These are phyloP conservation scores for Cephus pulcher DNA, from an alignment of 2,888 invertebrate species.

Conservation along the genomic window DNA sequence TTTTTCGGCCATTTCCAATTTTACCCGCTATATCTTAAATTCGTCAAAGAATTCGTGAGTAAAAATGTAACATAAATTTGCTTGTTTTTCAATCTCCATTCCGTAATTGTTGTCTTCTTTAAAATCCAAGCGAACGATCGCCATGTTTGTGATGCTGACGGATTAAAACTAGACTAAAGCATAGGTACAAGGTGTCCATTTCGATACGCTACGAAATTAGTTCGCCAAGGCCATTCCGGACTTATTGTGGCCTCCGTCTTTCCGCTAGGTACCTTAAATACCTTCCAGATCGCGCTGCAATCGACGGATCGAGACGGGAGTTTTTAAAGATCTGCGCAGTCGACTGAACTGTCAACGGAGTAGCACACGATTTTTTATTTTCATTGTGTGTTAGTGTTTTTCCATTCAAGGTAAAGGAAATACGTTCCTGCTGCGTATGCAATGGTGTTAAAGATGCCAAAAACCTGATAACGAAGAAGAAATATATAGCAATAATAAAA, in stretches of 20 bases:
- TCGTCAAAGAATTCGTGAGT: neutral
- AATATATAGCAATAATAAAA: neutral
- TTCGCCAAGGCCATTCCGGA: neutral
- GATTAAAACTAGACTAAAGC: conserved; percentile 5
- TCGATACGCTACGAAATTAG: neutral
- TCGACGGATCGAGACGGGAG: neutral
- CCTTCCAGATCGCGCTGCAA: neutral
- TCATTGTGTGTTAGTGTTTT: conserved; percentile 67
- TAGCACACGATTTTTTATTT: conserved; percentile 1
- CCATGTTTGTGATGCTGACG: neutral
- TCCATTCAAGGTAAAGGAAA: conserved; percentile 81
- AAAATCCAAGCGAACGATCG: neutral
- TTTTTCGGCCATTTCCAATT: neutral
- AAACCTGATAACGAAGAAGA: conserved; percentile 70
- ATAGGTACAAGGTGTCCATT: neutral
- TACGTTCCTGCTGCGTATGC: conserved; percentile 84
- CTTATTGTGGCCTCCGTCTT: neutral
- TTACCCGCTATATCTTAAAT: neutral
- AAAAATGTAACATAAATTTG: neutral
- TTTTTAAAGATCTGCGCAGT: conserved; percentile 16
- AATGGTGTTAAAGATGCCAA: conserved; percentile 84
- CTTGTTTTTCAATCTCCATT: neutral
- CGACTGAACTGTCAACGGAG: conserved; percentile 1
- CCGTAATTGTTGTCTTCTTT: neutral
- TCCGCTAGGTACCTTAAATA: neutral